Base-by-base conservation (phyloP, 2,888 invertebrate species). In the Rhagium mordax region DNA sequence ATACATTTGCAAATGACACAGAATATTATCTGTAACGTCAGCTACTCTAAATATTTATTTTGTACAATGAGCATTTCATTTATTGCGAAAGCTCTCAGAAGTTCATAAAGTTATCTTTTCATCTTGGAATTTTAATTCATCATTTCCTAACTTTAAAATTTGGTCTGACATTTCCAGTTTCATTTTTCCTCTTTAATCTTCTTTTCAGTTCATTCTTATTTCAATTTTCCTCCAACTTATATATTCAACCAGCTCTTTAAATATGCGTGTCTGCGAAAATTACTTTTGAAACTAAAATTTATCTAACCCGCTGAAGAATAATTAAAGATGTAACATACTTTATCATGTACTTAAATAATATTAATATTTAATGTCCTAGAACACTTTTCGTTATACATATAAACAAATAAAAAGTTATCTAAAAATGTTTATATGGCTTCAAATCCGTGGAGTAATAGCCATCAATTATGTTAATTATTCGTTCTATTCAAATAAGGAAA, bases 171-270 rank as follows among this genome's bases (percentile, higher is more conserved):
- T 77, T 77, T 77, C 64, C 77, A 72, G 75, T 70, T 59, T 73
- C 73, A 76, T 57, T 74, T 72, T 74, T 72, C 68, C 71, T 59
- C 67, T 77, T 77, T 77, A 77, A 77, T 77, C 75, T 67, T 61
- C 77, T 73, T 70, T 73, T 61, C 70, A 70, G 73, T 77, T 71
- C 69, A 71, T 68, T 49, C 77, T 68, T 65, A 68, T 75, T 75
- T 77, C 73, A 75, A 71, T 73, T 75, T 71, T 72, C 66, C 67
- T 73, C 67, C 71, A 74, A 53, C 33, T 53, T 75, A 71, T 75
- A 67, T 61, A 73, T 73, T 75, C 74, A 71, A 47, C n/a, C 47
- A 3, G 21, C 21, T 47, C 13, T 41, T 47, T 61, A 41, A 41
- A 41, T 41, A 59, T 33, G 27, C 33, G 33, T 59, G 59, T 59